Evolutionary conservation across 2,888 invertebrate species (phyloP).

Genomic region (Onchidella celtica): DNA sequence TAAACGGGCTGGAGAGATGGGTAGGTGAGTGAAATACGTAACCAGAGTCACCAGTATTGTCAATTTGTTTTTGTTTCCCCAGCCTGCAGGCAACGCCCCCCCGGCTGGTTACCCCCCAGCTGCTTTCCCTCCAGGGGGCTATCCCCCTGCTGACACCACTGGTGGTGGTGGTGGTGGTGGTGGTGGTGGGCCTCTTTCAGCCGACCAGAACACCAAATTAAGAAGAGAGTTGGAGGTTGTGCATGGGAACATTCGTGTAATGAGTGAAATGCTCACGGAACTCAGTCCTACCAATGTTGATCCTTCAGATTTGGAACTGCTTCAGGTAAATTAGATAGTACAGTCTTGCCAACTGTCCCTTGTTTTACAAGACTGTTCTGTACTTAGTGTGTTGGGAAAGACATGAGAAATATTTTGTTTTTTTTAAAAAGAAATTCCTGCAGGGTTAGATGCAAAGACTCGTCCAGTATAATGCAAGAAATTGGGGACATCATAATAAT

Average conservation of each 20-base stretch:
- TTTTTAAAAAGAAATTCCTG: no score
- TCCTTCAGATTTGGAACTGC: constrained; percentile 91
- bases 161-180: constrained; percentile 50
- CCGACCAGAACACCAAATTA: constrained; percentile 93
- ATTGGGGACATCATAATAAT: no score
- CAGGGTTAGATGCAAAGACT: no score
- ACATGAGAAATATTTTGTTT: no score
- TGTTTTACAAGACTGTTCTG: no score
- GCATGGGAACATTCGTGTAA: constrained; percentile 94
- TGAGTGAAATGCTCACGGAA: constrained; percentile 97
- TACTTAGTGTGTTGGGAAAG: no score
- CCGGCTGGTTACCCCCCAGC: constrained; percentile 37
- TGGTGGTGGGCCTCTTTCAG: constrained; percentile 82
- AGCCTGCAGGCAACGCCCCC: background rate
- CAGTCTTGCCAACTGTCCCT: no score
- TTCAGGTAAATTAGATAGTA: constrained; percentile 87
- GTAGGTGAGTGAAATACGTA: no score
- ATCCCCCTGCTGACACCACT: constrained; percentile 40
- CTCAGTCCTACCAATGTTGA: constrained; percentile 91
- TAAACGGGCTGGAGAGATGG: no score
- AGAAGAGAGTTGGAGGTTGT: constrained; percentile 96
- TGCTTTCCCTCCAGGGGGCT: constrained; percentile 38
- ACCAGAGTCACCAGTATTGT: no score
- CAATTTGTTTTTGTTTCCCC: no score
- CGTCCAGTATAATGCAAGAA: no score